Conservation (phyloP, 2,888 invertebrate genomes). For the Keiferia lycopersicella region DNA sequence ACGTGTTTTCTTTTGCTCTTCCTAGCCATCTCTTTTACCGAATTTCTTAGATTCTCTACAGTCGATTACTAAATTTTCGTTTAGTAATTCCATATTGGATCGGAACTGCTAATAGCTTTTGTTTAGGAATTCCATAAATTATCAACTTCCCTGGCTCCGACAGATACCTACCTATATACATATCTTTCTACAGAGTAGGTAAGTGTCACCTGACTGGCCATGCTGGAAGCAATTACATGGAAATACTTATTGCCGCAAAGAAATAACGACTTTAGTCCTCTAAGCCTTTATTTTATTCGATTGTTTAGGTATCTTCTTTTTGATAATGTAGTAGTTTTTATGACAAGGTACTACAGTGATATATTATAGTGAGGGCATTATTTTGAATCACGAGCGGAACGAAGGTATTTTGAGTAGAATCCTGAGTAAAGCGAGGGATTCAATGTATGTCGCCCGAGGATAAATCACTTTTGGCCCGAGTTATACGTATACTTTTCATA, state of each 20-base stretch:
- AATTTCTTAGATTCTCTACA: not conserved
- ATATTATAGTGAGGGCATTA: too few species aligned
- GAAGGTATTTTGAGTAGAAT: too few species aligned
- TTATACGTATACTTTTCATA: too few species aligned
- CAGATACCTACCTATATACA: not conserved
- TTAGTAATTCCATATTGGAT: conserved; percentile 16
- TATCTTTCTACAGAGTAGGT: not conserved
- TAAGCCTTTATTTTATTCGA: not conserved
- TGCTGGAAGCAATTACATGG: not conserved
- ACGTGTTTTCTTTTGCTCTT: too few species aligned
- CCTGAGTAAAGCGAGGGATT: too few species aligned
- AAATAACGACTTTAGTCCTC: not conserved
- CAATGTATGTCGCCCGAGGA: too few species aligned
- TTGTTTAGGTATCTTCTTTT: not conserved
- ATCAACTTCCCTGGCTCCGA: conserved; percentile 7
- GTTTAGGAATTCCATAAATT: conserved; percentile 23
- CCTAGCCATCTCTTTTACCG: too few species aligned
- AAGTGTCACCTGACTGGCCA: conserved; percentile 3
- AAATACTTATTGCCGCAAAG: not conserved
- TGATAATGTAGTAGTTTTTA: too few species aligned
- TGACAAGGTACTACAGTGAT: too few species aligned
- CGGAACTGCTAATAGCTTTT: conserved; percentile 21
- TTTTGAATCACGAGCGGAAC: too few species aligned
- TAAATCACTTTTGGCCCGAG: too few species aligned
- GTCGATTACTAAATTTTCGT: not conserved